Evolutionary conservation across 2,888 invertebrate species (phyloP).

Genomic region (Tanytarsus gracilentus): DNA sequence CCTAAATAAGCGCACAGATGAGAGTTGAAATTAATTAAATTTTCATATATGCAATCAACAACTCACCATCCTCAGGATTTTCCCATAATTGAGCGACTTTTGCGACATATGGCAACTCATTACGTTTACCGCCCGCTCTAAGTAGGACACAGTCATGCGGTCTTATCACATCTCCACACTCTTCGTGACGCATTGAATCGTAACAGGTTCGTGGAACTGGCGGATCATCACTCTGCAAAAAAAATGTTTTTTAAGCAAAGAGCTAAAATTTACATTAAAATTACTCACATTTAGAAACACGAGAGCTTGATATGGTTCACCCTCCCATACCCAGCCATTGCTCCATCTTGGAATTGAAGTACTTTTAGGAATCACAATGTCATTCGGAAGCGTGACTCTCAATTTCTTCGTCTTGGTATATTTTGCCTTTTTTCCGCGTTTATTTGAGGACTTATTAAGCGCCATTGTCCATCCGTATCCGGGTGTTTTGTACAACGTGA

Average conservation of each 20-base stretch:
- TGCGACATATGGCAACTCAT: constrained; percentile 88
- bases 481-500: constrained; percentile 16
- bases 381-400: constrained; percentile 34
- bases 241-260: constrained; percentile 27
- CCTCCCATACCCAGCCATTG: constrained; percentile 89
- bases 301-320: constrained; percentile 70
- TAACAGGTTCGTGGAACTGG: constrained; percentile 74
- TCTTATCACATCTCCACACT: constrained; percentile 70
- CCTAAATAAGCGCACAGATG: constrained; percentile 48
- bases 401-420: constrained; percentile 40
- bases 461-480: constrained; percentile 18
- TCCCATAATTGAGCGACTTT: constrained; percentile 93
- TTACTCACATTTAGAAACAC: constrained; percentile 80
- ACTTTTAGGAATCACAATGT: constrained; percentile 45
- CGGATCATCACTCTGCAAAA: constrained; percentile 61
- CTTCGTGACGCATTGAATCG: constrained; percentile 78
- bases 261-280: neutral
- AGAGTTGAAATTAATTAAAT: constrained; percentile 15
- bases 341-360: constrained; percentile 64
- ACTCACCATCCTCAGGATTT: constrained; percentile 80
- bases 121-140: constrained; percentile 71
- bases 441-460: neutral
- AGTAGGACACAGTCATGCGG: constrained; percentile 87
- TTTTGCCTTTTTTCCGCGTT: constrained; percentile 42
- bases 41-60: neutral